phyloP scores from a whole-genome alignment of 1,140 invertebrate species.

The Tetranychus urticae region DNA sequence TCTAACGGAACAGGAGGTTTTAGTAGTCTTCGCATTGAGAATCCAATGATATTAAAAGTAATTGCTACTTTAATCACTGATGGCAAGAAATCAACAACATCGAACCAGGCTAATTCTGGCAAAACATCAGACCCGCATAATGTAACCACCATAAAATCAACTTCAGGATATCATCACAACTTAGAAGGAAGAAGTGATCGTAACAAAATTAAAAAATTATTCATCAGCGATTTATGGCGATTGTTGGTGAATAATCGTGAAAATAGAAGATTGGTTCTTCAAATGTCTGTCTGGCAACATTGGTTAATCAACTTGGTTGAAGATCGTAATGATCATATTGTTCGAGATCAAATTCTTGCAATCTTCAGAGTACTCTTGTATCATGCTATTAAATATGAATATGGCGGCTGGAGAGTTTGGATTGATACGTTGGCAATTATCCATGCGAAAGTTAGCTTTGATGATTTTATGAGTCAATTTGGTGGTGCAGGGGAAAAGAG shows the following conservation, averaged over 20 bases:
- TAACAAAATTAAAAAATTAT: constrained; percentile 36
- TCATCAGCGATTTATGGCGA: constrained; percentile 88
- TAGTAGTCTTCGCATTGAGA: constrained; percentile 8
- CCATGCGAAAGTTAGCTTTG: constrained; percentile 67
- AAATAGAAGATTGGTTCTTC: constrained; percentile 59
- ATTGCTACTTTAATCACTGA: constrained; percentile 48
- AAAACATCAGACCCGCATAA: background rate
- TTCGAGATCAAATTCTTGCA: constrained; percentile 94
- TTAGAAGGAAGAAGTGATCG: background rate
- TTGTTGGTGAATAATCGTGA: constrained; percentile 91
- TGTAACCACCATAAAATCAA: no score
- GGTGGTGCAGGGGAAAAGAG: background rate
- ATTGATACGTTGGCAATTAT: constrained; percentile 97
- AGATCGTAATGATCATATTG: constrained; percentile 62
- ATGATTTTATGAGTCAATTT: constrained; percentile 5
- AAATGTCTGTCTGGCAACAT: constrained; percentile 99
- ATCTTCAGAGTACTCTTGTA: constrained; percentile 89
- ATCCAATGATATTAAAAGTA: constrained; percentile 84
- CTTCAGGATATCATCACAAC: no score
- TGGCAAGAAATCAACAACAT: constrained; percentile 1
- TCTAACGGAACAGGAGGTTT: background rate
- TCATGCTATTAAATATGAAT: constrained; percentile 97
- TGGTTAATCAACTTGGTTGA: constrained; percentile 98
- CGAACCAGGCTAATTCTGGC: background rate
- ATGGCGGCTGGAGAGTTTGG: constrained; percentile 99